These are phyloP conservation scores for Limnothrissa miodon DNA, from an alignment of 2,113 vertebrate genomes.

Conservation along the genomic window DNA sequence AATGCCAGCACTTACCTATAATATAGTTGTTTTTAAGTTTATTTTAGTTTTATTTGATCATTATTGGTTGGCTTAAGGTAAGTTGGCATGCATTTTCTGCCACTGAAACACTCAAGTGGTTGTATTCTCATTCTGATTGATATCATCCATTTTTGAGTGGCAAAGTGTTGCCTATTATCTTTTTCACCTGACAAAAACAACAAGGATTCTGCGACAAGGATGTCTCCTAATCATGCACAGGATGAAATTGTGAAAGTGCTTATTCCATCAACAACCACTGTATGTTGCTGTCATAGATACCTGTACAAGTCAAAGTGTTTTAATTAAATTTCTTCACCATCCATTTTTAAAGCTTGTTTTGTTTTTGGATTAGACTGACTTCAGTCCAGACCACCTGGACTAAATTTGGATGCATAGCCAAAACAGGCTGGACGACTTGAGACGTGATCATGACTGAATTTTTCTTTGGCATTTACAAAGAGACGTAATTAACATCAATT, in stretches of 20 bases:
- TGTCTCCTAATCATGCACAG: too few relatives aligned
- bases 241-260: too few relatives aligned
- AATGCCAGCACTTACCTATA: slow-evolving; percentile 40
- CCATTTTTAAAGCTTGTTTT: not conserved
- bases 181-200: not conserved
- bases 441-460: not conserved
- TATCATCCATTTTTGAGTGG: not conserved
- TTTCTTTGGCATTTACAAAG: not conserved
- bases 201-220: too few relatives aligned
- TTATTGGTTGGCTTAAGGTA: slow-evolving; percentile 35
- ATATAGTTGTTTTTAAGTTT: not conserved
- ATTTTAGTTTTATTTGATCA: not conserved
- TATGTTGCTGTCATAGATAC: too few relatives aligned
- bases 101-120: not conserved
- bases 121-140: not conserved
- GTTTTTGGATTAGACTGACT: not conserved
- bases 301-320: not conserved
- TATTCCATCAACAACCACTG: too few relatives aligned
- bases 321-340: not conserved
- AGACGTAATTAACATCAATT: not conserved
- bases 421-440: not conserved
- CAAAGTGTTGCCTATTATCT: not conserved
- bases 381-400: not conserved
- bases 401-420: not conserved
- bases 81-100: slow-evolving; percentile 30